Evolutionary conservation across 2,797 vertebrate species (phyloP), one percentile per base, ranked within the genome.

Genomic region (Parauchenoglanis punctatus): DNA sequence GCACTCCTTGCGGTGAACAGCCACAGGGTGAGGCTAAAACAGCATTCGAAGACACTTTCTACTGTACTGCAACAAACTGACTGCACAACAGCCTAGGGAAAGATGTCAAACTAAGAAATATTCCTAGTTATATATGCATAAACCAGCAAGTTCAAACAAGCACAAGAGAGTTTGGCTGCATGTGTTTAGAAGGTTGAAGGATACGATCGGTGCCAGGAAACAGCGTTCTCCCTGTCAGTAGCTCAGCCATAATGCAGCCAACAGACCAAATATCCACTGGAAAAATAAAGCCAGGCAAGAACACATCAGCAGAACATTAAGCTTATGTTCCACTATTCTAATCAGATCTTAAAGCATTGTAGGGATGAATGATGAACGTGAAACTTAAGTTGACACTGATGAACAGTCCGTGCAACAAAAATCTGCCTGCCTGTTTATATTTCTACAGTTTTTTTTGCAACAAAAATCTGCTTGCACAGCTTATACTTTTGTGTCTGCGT

Each of bases 211-310:
- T 98, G 86, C 98, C 99, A 88, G 99, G 99, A 92, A 99, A 99
- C 90, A 99, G 93, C 0, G 99, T 98, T 93, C 97, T 96, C 95
- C 98, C 99, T 87, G 98, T 99, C 93, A 99, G 95, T 89, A 99
- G 96, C 90, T 99, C 99, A 52, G 99, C 98, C 99, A 99, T 99
- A 92, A 99, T 99, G 94, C 99, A 99, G 80, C 99, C 99, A 94
- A 99, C 99, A 86, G 99, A 99, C 99, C 99, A 99, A 95, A 99
- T 99, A 95, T 99, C 99, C 95, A 99, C 98, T 99, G 92, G 87
- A 67, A 87, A 93, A 92, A 92, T 40, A 80, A 85, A 87, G 75
- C 70, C 49, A 87, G 76, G 80, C 58, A 86, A 87, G 11, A 83
- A 59, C 35, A n/a, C 81, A 76, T 85, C 72, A 90, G 46, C 65